A percentile compares a stretch with the other conserved stretches of the same genome.
Evolutionary conservation across 2,113 vertebrate species (phyloP).

Genomic region (Synodontis membranacea): DNA sequence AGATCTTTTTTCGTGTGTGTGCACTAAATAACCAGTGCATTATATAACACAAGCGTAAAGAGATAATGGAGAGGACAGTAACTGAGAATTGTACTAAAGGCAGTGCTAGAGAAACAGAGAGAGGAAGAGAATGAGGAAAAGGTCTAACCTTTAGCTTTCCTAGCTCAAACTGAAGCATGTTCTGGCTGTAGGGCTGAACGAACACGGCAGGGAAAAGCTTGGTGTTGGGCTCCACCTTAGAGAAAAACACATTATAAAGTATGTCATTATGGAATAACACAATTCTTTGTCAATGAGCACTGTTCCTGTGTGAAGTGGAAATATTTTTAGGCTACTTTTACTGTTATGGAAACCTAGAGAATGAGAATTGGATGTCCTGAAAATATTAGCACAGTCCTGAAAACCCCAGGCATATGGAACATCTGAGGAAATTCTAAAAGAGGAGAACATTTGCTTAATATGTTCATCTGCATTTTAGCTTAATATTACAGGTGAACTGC

Average conservation of each 20-base stretch:
- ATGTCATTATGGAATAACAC: not conserved
- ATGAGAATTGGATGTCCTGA: not conserved
- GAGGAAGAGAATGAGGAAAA: not conserved
- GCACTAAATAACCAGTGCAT: not conserved
- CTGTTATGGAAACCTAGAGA: not conserved
- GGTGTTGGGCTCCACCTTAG: conserved; percentile 93
- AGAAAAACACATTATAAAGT: not conserved
- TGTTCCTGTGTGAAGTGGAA: not conserved
- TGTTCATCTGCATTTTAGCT: not conserved
- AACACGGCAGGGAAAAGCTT: conserved; percentile 92
- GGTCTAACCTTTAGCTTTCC: conserved; percentile 88
- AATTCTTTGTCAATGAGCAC: not conserved
- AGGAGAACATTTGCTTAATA: not conserved
- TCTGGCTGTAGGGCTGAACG: conserved; percentile 83
- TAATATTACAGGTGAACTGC: not conserved
- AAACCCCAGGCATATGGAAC: not conserved
- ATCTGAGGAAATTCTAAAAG: not conserved
- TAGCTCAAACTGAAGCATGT: conserved; percentile 88
- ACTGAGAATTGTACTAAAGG: not conserved
- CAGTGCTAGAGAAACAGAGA: not conserved
- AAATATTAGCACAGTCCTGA: not conserved
- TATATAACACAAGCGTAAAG: not conserved
- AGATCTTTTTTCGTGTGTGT: not conserved
- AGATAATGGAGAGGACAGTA: not conserved
- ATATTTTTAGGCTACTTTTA: not conserved